Conservation (phyloP, 1,140 invertebrate genomes). For the Brachystomella parvula region DNA sequence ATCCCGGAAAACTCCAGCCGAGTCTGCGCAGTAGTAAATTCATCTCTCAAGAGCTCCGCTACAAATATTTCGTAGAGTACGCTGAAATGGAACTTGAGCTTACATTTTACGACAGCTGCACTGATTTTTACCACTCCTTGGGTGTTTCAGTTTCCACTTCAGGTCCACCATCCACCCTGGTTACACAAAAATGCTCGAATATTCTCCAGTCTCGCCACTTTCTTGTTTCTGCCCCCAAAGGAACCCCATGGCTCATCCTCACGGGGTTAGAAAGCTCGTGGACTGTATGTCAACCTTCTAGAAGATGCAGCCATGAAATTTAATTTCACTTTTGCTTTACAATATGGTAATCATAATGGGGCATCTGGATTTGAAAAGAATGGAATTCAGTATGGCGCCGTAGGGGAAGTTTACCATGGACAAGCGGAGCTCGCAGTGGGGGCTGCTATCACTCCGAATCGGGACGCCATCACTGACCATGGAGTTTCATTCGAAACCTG, state of each 20-base stretch:
- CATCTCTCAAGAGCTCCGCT: neutral
- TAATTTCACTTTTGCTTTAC: conserved; percentile 3
- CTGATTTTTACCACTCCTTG: neutral
- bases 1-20: too few relatives aligned
- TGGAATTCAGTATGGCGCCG: conserved; percentile 4
- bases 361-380: conserved; percentile 5
- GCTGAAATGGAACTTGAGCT: neutral
- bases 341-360: neutral
- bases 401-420: conserved; percentile 4
- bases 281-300: neutral
- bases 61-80: neutral
- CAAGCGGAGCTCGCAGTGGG: conserved; percentile 3
- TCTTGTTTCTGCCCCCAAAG: neutral
- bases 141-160: neutral
- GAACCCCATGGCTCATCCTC: neutral
- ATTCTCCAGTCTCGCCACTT: neutral
- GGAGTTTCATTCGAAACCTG: neutral
- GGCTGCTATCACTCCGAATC: neutral
- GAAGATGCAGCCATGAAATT: neutral
- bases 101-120: neutral
- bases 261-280: conserved; percentile 41
- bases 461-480: neutral
- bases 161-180: neutral
- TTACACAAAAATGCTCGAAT: neutral
- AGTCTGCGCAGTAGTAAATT: too few relatives aligned